Percentiles rank a stretch among this genome's conserved stretches.
Evolutionary conservation across 1,140 invertebrate species (phyloP).

Genomic region (Neoseiulus cucumeris): DNA sequence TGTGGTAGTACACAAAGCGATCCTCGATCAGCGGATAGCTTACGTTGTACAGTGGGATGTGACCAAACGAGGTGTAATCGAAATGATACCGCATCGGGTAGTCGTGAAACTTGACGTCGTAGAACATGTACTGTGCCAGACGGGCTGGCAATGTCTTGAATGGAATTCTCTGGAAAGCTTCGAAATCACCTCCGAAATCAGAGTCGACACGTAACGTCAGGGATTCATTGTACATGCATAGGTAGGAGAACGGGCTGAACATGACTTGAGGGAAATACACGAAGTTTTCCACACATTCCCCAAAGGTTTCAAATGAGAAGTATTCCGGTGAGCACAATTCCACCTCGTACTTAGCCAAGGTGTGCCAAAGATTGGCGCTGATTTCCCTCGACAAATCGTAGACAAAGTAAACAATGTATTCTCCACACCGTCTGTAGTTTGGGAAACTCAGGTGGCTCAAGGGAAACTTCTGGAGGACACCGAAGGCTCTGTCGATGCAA

Average conservation of each 20-base stretch:
- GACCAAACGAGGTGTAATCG: background rate
- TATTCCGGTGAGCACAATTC: background rate
- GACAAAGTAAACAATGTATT: background rate
- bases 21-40: background rate
- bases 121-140: background rate
- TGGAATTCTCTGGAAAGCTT: background rate
- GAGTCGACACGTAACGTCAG: background rate
- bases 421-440: background rate
- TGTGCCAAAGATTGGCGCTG: background rate
- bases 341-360: background rate
- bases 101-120: background rate
- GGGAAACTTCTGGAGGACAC: no score
- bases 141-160: background rate
- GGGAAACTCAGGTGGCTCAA: background rate
- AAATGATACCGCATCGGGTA: background rate
- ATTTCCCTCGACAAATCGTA: background rate
- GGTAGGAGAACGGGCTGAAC: background rate
- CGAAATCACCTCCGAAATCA: background rate
- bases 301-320: background rate
- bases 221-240: no score
- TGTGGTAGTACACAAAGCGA: no score
- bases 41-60: background rate
- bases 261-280: background rate
- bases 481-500: no score
- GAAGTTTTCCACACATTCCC: background rate